Base-by-base conservation (phyloP, 2,797 vertebrate genomes). In the Ceyx erithaca region DNA sequence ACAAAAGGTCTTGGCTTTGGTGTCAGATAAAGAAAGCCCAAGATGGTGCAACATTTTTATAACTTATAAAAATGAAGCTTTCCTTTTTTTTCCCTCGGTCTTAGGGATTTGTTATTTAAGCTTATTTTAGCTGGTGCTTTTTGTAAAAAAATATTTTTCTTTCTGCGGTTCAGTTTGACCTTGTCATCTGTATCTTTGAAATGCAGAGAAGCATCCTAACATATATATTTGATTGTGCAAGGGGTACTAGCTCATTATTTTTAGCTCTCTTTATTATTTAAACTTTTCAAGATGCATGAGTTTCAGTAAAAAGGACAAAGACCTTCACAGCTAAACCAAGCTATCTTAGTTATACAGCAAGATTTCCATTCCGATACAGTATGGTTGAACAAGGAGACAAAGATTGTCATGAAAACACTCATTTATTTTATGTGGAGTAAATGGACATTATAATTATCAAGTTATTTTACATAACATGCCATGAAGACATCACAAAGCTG, bases 41-140 rank as follows among this genome's bases (percentile, higher is more conserved):
- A 70, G n/a, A 46, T 67, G 15, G 37, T 85, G 67, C 58, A 85
- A 35, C 26, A n/a, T 17, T 41, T 61, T 11, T 87, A 57, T 45
- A 64, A 66, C 54, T 67, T 83, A 58, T 87, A 68, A 94, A 95
- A 95, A 68, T 22, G 70, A 88, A 93, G 7, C 35, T 87, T 94
- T 46, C 9, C 7, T n/a, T 85, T 92, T 91, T 14, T 2, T 2
- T 6, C 5, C 1, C 15, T 31, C 13, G 31, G 12, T 73, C 80
- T 75, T 70, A 80, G 35, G n/a, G 19, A 51, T 90, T 73, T 87
- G 20, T 64, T 91, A 79, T 78, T 95, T 79, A 77, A 91, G 12
- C 31, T 69, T 75, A 35, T 20, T 59, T 66, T 85, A 37, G 14
- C 80, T 68, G 80, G 17, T 48, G 15, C 11, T 85, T 46, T 77